Evolutionary conservation across 2,113 vertebrate genomes (phyloP), one percentile per base, ranked within the genome.

Genomic region (Scomber scombrus): DNA sequence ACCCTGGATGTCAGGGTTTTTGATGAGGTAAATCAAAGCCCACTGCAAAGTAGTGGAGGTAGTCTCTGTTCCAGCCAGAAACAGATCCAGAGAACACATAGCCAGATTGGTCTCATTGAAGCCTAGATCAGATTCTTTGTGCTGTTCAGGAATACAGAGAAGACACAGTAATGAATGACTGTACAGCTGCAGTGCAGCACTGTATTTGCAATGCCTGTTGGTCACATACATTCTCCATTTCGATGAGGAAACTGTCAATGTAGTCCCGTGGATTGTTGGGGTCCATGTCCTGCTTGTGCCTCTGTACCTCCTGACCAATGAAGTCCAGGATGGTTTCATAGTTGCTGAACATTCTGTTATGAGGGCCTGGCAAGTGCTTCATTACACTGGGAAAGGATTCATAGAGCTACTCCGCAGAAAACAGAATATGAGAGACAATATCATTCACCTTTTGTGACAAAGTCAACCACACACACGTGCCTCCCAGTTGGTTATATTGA

Each of bases 1-100:
- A 98, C 97, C 92, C 85, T 97, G 96, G 55, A 97, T 80, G 0
- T 93, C 81, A 0, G 95, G 96, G 74, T 96, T 80, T 70, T 93
- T 96, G 86, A 94, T 96, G 89, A 97, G 94, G 68, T 94, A 95
- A 51, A 98, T 88, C 40, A 96, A 82, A 3, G 94, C 93, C 97
- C 97, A 98, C 61, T 95, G 95, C 74, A 98, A 78, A 0, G 96
- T 97, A 2, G 95, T 95, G 3, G 96, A 92, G 0, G 95, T 96
- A n/a, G 96, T 97, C 87, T 98, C 97, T 0, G 96, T 97, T 6
- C 97, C 97, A 0, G 97, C 97, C 82, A 97, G 85, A 75, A 97
- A 95, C 60, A 97, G 88, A 89, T 98, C 97, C 1, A 96, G 79
- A 16, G 92, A 90, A 58, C 96, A 96, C 52, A 95, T 80, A 7